A percentile compares a stretch with the other conserved stretches of the same genome.
These are phyloP conservation scores for Sinella curviseta DNA, from an alignment of 1,140 invertebrate species.

Conservation along the genomic window DNA sequence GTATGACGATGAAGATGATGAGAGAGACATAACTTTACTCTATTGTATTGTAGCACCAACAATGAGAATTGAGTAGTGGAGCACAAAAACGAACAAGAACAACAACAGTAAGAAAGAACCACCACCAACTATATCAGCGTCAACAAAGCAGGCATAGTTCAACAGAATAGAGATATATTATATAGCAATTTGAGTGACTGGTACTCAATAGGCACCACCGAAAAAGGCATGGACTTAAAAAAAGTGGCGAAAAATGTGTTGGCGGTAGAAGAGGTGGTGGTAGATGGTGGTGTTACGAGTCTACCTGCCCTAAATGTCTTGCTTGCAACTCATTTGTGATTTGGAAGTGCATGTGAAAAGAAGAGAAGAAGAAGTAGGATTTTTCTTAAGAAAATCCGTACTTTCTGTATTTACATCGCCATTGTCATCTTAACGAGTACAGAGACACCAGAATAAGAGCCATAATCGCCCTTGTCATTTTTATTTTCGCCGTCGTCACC, in stretches of 20 bases:
- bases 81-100: neutral
- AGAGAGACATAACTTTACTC: too few relatives aligned
- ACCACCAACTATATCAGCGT: neutral
- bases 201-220: constrained; percentile 36
- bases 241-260: constrained; percentile 48
- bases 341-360: constrained; percentile 43
- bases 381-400: neutral
- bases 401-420: neutral
- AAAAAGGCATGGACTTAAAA: constrained; percentile 44
- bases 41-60: too few relatives aligned
- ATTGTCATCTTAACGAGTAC: neutral
- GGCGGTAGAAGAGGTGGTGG: constrained; percentile 34
- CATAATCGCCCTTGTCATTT: too few relatives aligned
- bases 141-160: too few relatives aligned
- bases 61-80: neutral
- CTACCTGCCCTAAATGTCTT: constrained; percentile 46
- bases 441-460: neutral
- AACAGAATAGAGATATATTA: too few relatives aligned
- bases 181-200: constrained; percentile 10
- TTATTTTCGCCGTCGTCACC: neutral
- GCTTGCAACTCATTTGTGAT: constrained; percentile 43
- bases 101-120: neutral
- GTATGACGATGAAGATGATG: too few relatives aligned
- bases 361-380: neutral
- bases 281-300: constrained; percentile 33